A percentile compares a stretch with the other conserved stretches of the same genome.
phyloP scores from a whole-genome alignment of 2,113 vertebrate genomes.

The Naja naja region DNA sequence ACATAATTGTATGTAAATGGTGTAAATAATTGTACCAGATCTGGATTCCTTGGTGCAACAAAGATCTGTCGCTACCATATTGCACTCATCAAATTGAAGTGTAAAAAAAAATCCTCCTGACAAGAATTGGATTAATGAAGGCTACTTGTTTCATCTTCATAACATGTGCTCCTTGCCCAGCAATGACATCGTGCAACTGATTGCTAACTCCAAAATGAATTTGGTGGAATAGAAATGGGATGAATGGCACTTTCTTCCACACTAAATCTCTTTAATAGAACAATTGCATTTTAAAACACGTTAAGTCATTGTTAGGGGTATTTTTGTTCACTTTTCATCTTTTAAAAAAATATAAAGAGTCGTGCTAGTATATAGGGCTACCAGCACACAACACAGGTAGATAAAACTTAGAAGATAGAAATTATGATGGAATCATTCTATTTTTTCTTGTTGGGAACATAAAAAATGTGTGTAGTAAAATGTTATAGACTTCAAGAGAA shows the following conservation, averaged over 20 bases:
- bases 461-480: neutral
- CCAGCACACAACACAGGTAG: too few relatives aligned
- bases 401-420: neutral
- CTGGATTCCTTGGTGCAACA: neutral
- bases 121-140: neutral
- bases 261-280: neutral
- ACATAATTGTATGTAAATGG: too few relatives aligned
- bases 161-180: neutral
- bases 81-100: neutral
- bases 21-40: neutral
- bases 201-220: neutral
- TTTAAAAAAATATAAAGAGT: neutral
- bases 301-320: neutral
- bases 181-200: neutral
- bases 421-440: too few relatives aligned
- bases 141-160: neutral
- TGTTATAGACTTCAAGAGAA: neutral
- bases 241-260: neutral
- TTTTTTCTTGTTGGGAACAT: neutral
- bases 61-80: neutral
- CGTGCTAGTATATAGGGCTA: neutral
- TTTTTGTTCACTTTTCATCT: neutral
- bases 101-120: neutral
- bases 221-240: neutral
- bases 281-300: neutral